Evolutionary conservation across 2,113 vertebrate genomes (phyloP).

Genomic region (Vulpes vulpes): DNA sequence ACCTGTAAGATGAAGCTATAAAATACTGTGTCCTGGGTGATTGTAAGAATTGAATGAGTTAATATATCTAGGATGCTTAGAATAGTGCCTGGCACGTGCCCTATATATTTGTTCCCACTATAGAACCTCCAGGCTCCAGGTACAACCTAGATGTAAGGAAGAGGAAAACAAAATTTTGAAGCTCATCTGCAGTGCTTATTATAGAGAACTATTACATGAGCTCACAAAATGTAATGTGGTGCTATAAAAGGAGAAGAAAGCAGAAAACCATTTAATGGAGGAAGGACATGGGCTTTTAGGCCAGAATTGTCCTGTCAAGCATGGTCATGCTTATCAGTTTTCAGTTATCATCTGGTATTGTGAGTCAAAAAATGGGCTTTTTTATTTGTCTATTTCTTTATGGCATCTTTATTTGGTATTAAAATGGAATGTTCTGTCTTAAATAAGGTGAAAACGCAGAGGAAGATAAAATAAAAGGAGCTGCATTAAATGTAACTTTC

Average conservation of each 20-base stretch:
- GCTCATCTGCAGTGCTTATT: background rate
- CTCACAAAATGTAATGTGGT: background rate
- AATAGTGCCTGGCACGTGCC: background rate
- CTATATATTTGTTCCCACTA: background rate
- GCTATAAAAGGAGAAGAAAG: constrained; percentile 21
- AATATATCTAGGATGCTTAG: background rate
- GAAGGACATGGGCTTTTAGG: constrained; percentile 22
- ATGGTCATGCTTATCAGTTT: background rate
- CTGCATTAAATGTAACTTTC: background rate
- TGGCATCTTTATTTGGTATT: constrained; percentile 68
- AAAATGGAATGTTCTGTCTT: constrained; percentile 64
- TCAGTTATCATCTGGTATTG: background rate
- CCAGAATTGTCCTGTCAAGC: constrained; percentile 55
- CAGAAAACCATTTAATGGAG: background rate
- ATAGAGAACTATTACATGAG: background rate
- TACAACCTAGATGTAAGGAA: background rate
- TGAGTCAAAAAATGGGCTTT: constrained; percentile 35
- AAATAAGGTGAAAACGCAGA: constrained; percentile 34
- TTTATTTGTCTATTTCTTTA: constrained; percentile 61
- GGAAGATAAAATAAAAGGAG: constrained; percentile 20
- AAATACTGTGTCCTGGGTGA: background rate
- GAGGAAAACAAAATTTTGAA: background rate
- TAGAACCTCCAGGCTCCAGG: background rate
- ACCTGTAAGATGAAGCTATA: background rate
- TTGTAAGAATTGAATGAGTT: background rate